Evolutionary conservation across 2,113 vertebrate species (phyloP), one percentile per base, ranked within the genome.

Genomic region (Nesogale talazaci): DNA sequence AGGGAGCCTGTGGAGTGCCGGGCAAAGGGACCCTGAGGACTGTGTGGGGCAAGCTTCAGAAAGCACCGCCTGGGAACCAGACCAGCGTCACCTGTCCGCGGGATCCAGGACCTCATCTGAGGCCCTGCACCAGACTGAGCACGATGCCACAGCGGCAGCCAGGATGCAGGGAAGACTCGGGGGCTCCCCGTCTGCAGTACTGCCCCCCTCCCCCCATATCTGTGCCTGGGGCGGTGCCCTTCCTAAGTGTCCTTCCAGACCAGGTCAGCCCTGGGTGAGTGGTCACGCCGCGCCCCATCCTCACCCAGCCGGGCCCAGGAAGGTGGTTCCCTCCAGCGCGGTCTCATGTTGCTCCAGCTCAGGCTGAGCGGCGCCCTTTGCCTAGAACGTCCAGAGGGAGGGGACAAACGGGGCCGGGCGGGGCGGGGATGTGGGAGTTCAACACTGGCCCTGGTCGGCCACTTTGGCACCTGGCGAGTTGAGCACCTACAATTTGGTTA

Each of bases 341-440:
- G 4, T 59, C 94, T 92, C 93, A 29, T 89, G 93, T 93, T 95
- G 72, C 42, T 96, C 57, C 46, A 56, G 0, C 69, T 83, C 31
- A 65, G n/a, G 34, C 91, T 34, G 29, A 90, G 82, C 82, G 92
- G 93, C 96, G 94, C 94, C 95, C 63, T 70, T 70, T 20, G 6
- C 63, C 86, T 69, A 36, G 82, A 91, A 83, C 92, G 2, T 91
- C 46, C 9, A 29, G 84, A 89, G 81, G 22, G 52, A 65, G 25
- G 4, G 19, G 29, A 29, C 25, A 81, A 52, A 40, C 46, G 9
- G 46, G 46, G 46, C 14, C 9, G 46, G 46, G 46, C 9, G 46
- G 46, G 46, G 25, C 25, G 0, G 0, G 14, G 6, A 59, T 91
- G 74, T 52, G 14, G 6, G 59, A 89, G 74, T 52, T 40, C 83